A percentile compares a stretch with the other conserved stretches of the same genome.
Conservation (phyloP, 1,140 invertebrate species). For the Frieseomelitta varia region DNA sequence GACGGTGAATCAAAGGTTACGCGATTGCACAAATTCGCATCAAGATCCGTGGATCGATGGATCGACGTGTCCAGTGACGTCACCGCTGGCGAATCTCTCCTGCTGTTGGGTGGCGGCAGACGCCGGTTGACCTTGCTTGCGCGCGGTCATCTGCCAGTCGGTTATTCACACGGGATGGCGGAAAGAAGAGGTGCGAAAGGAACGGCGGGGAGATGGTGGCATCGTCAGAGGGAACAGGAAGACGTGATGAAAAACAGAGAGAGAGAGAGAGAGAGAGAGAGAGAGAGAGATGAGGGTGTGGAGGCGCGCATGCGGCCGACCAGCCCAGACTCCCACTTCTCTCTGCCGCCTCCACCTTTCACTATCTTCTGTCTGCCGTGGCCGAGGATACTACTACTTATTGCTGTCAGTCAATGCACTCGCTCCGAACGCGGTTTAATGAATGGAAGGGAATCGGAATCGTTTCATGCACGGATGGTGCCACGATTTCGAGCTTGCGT, state of each 20-base stretch:
- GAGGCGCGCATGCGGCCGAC: slow-evolving; percentile 54
- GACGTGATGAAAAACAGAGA: not conserved
- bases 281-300: slow-evolving; percentile 12
- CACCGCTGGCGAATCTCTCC: slow-evolving; percentile 43
- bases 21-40: slow-evolving; percentile 35
- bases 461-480: slow-evolving; percentile 2
- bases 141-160: slow-evolving; percentile 63
- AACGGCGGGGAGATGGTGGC: not conserved
- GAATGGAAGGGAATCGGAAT: slow-evolving; percentile 60
- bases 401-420: slow-evolving; percentile 55
- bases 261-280: not conserved
- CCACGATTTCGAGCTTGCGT: not conserved
- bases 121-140: slow-evolving; percentile 70
- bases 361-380: slow-evolving; percentile 55
- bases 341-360: slow-evolving; percentile 52
- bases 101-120: slow-evolving; percentile 51
- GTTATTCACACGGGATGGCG: slow-evolving; percentile 62
- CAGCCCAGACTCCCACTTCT: slow-evolving; percentile 33
- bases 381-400: slow-evolving; percentile 42
- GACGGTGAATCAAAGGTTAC: slow-evolving; percentile 24
- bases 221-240: not conserved
- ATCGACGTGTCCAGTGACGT: slow-evolving; percentile 55
- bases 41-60: slow-evolving; percentile 23
- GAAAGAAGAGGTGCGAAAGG: slow-evolving; percentile 49
- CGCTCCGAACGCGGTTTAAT: slow-evolving; percentile 57